Conservation (phyloP, 92 coral and sea anemone genomes). For the Palythoa caribaeorum region DNA sequence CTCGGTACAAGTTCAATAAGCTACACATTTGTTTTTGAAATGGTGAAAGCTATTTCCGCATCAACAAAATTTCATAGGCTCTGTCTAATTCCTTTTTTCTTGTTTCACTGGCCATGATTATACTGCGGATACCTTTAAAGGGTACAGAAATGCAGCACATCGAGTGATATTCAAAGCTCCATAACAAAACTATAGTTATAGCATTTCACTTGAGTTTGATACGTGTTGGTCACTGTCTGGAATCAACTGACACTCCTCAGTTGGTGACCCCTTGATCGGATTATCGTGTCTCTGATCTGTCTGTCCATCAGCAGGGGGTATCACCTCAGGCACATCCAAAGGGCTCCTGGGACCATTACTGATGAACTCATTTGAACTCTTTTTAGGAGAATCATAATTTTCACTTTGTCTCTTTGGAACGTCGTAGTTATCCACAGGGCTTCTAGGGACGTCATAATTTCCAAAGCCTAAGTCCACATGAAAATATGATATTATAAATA, state of each 20-base stretch:
- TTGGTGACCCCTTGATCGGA: neutral
- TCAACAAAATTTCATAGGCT: too few relatives aligned
- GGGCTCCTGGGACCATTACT: constrained; percentile 40
- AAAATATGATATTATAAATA: neutral
- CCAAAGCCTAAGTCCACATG: constrained; percentile 51
- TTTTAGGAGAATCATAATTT: constrained; percentile 42
- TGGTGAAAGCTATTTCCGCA: too few relatives aligned
- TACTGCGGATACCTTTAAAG: too few relatives aligned
- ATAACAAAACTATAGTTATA: too few relatives aligned
- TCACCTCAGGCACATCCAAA: constrained; percentile 18
- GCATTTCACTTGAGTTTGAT: neutral
- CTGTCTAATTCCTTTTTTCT: too few relatives aligned
- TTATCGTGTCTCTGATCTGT: neutral
- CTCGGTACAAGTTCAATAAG: too few relatives aligned
- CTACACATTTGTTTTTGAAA: too few relatives aligned
- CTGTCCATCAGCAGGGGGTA: neutral
- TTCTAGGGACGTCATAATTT: constrained; percentile 81
- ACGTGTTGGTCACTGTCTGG: constrained; percentile 10
- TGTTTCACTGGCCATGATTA: too few relatives aligned
- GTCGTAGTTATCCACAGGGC: constrained; percentile 63
- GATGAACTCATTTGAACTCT: constrained; percentile 5
- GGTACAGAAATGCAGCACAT: too few relatives aligned
- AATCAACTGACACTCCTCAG: neutral
- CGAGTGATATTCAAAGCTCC: too few relatives aligned
- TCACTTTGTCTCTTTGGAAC: constrained; percentile 53